Conservation (phyloP, 1,140 invertebrate genomes). For the Paraescarpia echinospica region DNA sequence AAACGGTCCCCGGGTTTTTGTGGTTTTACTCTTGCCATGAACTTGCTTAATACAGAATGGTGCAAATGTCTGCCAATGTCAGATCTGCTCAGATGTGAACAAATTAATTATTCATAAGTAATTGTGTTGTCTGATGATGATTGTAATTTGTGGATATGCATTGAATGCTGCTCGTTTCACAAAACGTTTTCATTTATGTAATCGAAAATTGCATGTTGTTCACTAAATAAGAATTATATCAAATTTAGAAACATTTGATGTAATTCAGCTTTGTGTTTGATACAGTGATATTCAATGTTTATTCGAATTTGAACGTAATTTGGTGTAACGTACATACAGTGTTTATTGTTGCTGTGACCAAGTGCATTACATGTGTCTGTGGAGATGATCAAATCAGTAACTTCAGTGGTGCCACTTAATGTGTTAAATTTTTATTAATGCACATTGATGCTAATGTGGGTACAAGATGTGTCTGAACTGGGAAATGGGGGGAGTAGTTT, state of each 20-base stretch:
- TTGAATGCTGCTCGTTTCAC: background rate
- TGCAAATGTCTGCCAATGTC: background rate
- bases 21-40: too few species aligned
- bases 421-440: background rate
- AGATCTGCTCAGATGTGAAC: background rate
- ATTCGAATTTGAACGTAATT: background rate
- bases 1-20: too few species aligned
- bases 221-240: background rate
- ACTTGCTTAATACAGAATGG: background rate
- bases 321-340: background rate
- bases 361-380: background rate
- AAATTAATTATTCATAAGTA: background rate
- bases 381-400: background rate
- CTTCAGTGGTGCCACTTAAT: too few species aligned
- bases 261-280: background rate
- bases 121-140: background rate
- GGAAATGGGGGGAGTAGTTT: too few species aligned
- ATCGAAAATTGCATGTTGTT: background rate
- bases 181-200: background rate
- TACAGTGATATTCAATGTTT: background rate
- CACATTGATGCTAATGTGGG: too few species aligned
- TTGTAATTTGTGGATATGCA: background rate
- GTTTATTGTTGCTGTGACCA: background rate
- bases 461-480: too few species aligned
- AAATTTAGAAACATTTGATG: background rate